phyloP scores from a whole-genome alignment of 2,888 invertebrate species.

The Mamestra brassicae region DNA sequence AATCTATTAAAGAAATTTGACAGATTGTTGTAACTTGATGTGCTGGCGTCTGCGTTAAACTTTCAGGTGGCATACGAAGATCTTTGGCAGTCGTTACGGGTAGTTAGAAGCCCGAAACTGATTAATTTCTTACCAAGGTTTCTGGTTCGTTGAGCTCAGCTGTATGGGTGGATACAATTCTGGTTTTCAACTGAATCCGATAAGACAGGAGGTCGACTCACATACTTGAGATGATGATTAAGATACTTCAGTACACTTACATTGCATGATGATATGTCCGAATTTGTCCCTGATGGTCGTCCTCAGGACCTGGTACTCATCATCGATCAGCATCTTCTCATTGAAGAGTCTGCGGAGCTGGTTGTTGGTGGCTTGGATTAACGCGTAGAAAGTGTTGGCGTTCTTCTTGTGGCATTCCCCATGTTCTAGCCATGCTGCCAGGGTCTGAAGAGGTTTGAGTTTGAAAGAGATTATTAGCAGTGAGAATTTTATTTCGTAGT shows the following conservation, averaged over 20 bases:
- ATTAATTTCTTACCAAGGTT: not conserved
- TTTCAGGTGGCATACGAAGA: too few species aligned
- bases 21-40: too few species aligned
- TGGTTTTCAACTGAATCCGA: not conserved
- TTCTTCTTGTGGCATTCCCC: constrained; percentile 98
- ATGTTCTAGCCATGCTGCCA: constrained; percentile 97
- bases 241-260: constrained; percentile 92
- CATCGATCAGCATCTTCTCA: constrained; percentile 96
- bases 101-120: not conserved
- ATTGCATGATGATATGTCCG: constrained; percentile 96
- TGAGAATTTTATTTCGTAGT: too few species aligned
- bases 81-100: too few species aligned
- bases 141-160: not conserved
- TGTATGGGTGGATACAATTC: not conserved
- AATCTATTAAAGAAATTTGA: too few species aligned
- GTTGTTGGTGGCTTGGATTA: constrained; percentile 98
- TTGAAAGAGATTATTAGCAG: too few species aligned
- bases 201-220: not conserved
- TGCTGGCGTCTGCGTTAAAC: too few species aligned
- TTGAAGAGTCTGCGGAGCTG: constrained; percentile 96
- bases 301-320: constrained; percentile 95
- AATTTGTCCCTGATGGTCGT: constrained; percentile 95
- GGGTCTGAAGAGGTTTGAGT: constrained; percentile 87
- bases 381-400: constrained; percentile 97
- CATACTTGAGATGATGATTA: not conserved